Conservation (phyloP, 2,797 vertebrate species). For the Melanotaenia boesemani region DNA sequence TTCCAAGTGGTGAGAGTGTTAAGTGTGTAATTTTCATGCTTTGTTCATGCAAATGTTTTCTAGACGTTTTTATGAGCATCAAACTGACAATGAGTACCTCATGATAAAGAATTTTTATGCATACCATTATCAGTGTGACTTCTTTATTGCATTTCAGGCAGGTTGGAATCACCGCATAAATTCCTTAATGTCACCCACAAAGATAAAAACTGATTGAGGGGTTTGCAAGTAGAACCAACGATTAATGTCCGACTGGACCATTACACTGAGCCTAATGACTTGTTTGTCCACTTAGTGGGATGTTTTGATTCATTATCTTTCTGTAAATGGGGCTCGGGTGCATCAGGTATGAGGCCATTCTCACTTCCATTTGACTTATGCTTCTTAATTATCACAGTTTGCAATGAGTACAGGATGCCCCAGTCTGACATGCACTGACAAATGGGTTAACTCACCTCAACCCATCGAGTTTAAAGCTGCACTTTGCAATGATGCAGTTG, state of each 20-base stretch:
- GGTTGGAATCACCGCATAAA: constrained; percentile 7
- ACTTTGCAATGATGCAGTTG: constrained; percentile 5
- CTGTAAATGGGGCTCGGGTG: constrained; percentile 37
- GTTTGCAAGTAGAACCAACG: constrained; percentile 21
- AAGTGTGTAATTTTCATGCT: constrained; percentile 46
- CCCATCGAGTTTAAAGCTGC: constrained; percentile 10
- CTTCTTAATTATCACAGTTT: constrained; percentile 49
- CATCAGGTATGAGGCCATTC: constrained; percentile 34
- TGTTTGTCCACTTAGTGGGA: constrained; percentile 63
- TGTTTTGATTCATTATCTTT: constrained; percentile 62
- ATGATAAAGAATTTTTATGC: constrained; percentile 66
- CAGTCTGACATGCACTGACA: constrained; percentile 25
- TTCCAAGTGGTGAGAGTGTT: constrained; percentile 30
- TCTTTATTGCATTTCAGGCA: constrained; percentile 19
- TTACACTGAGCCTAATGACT: constrained; percentile 47
- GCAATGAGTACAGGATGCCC: constrained; percentile 28
- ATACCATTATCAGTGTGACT: constrained; percentile 16
- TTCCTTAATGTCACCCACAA: constrained; percentile 11
- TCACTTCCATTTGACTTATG: constrained; percentile 46
- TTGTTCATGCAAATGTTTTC: constrained; percentile 40
- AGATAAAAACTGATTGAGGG: constrained; percentile 30
- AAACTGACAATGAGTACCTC: constrained; percentile 71
- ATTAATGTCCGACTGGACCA: constrained; percentile 42
- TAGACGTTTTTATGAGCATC: constrained; percentile 57
- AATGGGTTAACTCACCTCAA: constrained; percentile 39